Conservation (phyloP, 1,140 invertebrate species). For the Coenobita brevimanus region DNA sequence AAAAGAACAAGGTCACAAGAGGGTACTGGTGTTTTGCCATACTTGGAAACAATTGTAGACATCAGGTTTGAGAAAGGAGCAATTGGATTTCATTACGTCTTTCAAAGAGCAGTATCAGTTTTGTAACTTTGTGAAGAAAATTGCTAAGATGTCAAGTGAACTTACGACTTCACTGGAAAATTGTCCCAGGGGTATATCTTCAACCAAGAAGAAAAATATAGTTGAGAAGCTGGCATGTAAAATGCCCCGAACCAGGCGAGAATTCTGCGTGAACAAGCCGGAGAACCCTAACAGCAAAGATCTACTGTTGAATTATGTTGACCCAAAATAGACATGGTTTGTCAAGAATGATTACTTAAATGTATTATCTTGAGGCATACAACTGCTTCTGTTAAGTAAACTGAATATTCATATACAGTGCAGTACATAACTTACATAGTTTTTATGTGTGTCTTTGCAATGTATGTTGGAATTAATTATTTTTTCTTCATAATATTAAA, state of each 20-base stretch:
- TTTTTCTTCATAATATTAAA: not conserved
- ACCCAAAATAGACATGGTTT: not conserved
- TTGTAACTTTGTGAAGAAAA: slow-evolving; percentile 38
- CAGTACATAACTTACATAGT: no score
- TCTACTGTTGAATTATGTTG: slow-evolving; percentile 16
- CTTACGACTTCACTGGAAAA: slow-evolving; percentile 34
- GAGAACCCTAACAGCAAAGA: not conserved
- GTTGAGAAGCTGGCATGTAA: slow-evolving; percentile 29
- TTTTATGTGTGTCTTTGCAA: no score
- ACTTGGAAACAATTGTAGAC: slow-evolving; percentile 36
- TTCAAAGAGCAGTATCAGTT: slow-evolving; percentile 12
- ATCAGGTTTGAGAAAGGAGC: slow-evolving; percentile 31
- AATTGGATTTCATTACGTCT: slow-evolving; percentile 26
- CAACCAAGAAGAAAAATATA: slow-evolving; percentile 39
- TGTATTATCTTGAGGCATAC: not conserved
- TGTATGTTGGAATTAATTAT: not conserved
- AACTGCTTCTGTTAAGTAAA: no score
- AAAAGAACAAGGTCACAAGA: slow-evolving; percentile 41
- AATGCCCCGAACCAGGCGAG: no score
- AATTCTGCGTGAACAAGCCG: no score
- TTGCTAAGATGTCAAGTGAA: slow-evolving; percentile 10
- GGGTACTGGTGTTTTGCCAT: slow-evolving; percentile 24
- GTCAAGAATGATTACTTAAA: not conserved
- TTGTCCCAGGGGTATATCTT: slow-evolving; percentile 27
- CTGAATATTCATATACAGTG: no score